These are phyloP conservation scores for Aleiodes alternator DNA, from an alignment of 2,888 invertebrate species.

Conservation along the genomic window DNA sequence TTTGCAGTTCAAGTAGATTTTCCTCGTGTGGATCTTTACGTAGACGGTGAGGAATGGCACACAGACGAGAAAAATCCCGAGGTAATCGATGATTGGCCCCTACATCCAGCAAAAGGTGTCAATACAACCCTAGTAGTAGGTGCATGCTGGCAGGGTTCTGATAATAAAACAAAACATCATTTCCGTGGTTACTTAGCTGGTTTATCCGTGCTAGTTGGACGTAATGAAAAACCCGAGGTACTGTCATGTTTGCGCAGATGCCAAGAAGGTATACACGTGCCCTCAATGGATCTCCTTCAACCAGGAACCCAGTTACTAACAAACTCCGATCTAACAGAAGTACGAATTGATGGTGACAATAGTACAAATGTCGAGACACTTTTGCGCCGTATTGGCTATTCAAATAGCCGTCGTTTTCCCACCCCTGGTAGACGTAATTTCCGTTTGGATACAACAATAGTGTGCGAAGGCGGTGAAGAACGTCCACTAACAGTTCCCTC, in stretches of 20 bases:
- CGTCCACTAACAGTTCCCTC: constrained; percentile 85
- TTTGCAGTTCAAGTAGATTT: constrained; percentile 96
- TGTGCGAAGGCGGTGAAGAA: constrained; percentile 84
- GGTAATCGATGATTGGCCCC: constrained; percentile 99
- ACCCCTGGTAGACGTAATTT: constrained; percentile 96
- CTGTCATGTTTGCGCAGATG: constrained; percentile 88
- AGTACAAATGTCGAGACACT: constrained; percentile 92
- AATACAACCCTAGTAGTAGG: constrained; percentile 96
- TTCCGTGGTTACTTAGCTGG: constrained; percentile 93
- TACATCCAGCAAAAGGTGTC: constrained; percentile 95
- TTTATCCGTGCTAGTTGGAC: constrained; percentile 86
- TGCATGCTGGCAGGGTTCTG: constrained; percentile 98
- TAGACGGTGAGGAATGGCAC: constrained; percentile 88
- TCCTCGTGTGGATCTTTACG: constrained; percentile 90
- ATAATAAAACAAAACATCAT: constrained; percentile 93
- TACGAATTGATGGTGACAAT: constrained; percentile 94
- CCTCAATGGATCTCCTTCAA: constrained; percentile 84
- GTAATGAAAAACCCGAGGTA: constrained; percentile 84
- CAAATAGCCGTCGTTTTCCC: constrained; percentile 93
- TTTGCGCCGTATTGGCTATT: constrained; percentile 91
- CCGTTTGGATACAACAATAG: constrained; percentile 87
- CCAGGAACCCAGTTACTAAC: constrained; percentile 87
- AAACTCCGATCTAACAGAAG: constrained; percentile 88
- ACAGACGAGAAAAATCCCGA: constrained; percentile 89
- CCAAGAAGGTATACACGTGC: constrained; percentile 83